Base-by-base conservation (phyloP, 2,113 vertebrate species). In the Stigmatopora nigra region DNA sequence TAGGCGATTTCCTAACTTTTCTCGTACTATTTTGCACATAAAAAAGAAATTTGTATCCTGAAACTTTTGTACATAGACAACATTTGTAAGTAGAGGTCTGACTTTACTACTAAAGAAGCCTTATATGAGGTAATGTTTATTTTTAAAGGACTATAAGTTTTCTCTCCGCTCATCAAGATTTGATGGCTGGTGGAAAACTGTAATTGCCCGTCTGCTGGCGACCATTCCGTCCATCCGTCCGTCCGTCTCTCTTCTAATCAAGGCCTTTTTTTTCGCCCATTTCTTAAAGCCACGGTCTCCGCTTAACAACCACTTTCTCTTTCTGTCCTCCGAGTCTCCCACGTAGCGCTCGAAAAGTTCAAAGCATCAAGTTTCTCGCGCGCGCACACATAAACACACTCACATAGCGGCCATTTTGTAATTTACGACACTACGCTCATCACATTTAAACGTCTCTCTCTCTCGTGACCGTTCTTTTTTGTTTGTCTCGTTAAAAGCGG, bases 361-460 rank as follows among this genome's bases (percentile, higher is more conserved):
- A 70, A 71, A 81, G 71, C 73, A 61, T 41, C 11, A 61, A n/a
- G 17, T 66, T 61, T 35, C 53, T 10, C 16, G 1, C 51, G 51
- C 61, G 45, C 58, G 53, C 56, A 67, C 41, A 47, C 38, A 20
- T 38, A 69, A n/a, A 55, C 61, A 48, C 58, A 58, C 56, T 65
- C 41, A 47, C 38, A 20, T 38, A 69, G 1, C 66, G 63, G 35
- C 58, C 62, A 69, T 59, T 51, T 64, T 63, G 35, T 78, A 78
- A 85, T 86, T 80, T 79, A 80, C 59, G 31, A 51, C 64, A 35
- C 63, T 68, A 82, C 61, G 73, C 62, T 8, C 13, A 85, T 83
- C 84, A 81, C 82, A 82, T 85, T 81, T 41, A 56, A 51, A 51
- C 58, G 48, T 60, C 60, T 70, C 72, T 73, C 44, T 52, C 35